Conservation (phyloP, 2,797 vertebrate genomes). For the Xiphorhynchus erythropygius region DNA sequence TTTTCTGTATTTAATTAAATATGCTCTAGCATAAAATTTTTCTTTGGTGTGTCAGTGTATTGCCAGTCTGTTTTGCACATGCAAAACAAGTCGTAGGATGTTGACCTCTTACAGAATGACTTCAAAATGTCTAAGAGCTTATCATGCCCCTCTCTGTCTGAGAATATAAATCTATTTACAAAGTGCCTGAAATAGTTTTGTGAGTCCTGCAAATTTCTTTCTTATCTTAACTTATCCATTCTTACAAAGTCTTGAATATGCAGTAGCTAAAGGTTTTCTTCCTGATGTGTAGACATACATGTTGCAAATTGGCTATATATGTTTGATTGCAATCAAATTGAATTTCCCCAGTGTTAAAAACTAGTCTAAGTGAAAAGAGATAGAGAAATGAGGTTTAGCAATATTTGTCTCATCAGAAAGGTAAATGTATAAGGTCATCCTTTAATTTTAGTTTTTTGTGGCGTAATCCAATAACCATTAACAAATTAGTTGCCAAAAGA, state of each 20-base stretch:
- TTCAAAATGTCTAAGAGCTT: conserved; percentile 13
- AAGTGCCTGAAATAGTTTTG: conserved; percentile 9
- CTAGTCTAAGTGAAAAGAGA: not conserved
- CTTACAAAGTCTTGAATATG: not conserved
- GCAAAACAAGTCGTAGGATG: not conserved
- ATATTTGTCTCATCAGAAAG: not conserved
- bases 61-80: not conserved
- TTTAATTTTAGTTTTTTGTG: not conserved
- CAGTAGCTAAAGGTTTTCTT: not conserved
- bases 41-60: not conserved
- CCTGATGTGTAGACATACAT: not conserved
- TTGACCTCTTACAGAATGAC: conserved; percentile 5
- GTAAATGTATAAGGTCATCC: not conserved
- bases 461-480: not conserved
- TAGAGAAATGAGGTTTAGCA: not conserved
- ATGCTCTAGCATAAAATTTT: not conserved
- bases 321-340: not conserved
- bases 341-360: not conserved
- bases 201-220: not conserved
- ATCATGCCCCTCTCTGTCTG: not conserved
- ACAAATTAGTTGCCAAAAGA: not conserved
- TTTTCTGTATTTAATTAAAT: conserved; percentile 21
- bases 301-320: not conserved
- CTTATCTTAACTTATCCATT: not conserved
- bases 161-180: not conserved